Percentiles rank a stretch among this genome's conserved stretches.
Evolutionary conservation across 53 echinoderm and acorn worm genomes (phyloP).

Genomic region (Henricia sp.): DNA sequence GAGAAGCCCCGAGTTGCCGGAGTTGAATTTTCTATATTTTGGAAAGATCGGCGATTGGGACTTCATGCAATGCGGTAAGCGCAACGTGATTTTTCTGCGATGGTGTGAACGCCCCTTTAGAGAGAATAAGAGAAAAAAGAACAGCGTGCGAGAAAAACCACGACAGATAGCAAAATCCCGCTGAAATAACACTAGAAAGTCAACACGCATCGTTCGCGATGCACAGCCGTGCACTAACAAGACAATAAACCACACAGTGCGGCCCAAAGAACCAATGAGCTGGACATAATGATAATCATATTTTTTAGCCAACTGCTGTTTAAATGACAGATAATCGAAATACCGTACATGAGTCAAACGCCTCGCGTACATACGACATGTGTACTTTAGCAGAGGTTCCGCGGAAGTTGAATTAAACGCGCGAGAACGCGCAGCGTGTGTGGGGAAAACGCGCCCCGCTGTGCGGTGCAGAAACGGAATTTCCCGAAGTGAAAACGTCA

Average conservation of each 20-base stretch:
- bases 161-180: background rate
- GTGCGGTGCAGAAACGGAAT: no score
- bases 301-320: conserved; percentile 40
- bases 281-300: conserved; percentile 52
- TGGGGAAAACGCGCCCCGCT: background rate
- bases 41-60: no score
- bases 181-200: conserved; percentile 31
- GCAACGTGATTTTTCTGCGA: no score
- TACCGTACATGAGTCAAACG: conserved; percentile 46
- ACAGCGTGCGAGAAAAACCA: background rate
- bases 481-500: no score
- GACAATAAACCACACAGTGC: background rate
- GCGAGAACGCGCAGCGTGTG: background rate
- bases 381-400: conserved; percentile 11
- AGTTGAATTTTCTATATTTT: no score
- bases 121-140: background rate
- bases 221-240: background rate
- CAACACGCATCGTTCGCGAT: conserved; percentile 12
- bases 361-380: no score
- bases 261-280: conserved; percentile 26
- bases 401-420: background rate
- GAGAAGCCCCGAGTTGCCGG: no score
- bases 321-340: conserved; percentile 60
- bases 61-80: no score
- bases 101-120: no score